Percentiles rank a stretch among this genome's conserved stretches.
Conservation (phyloP, 2,888 invertebrate species). For the Zygaena filipendulae region DNA sequence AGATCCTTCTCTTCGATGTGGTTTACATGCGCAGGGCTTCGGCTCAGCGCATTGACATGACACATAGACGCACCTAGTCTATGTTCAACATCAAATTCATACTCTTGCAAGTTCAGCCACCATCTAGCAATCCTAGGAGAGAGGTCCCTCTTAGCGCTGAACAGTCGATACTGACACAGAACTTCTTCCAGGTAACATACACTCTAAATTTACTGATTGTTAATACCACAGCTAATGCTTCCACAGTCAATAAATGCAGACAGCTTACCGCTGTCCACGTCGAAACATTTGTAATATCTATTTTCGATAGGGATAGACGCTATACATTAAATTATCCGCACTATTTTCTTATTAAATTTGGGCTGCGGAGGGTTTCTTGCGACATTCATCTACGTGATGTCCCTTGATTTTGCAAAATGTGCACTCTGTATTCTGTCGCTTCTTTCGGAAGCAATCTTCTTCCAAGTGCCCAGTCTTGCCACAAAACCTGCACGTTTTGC, state of each 20-base stretch:
- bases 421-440: conserved; percentile 2
- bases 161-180: too few relatives aligned
- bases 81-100: conserved; percentile 6
- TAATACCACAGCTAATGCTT: conserved; percentile 2
- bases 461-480: conserved; percentile 7
- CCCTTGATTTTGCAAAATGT: conserved; percentile 7
- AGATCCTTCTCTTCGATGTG: conserved; percentile 7
- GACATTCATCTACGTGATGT: too few relatives aligned
- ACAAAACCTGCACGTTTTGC: conserved; percentile 1
- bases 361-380: too few relatives aligned
- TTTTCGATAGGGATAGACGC: conserved; percentile 10
- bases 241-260: conserved; percentile 7
- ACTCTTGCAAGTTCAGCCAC: too few relatives aligned
- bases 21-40: too few relatives aligned
- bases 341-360: conserved; percentile 11
- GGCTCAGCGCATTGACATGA: too few relatives aligned
- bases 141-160: too few relatives aligned
- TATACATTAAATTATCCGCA: conserved; percentile 9
- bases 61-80: too few relatives aligned
- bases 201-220: too few relatives aligned
- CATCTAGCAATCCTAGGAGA: too few relatives aligned
- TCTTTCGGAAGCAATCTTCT: conserved; percentile 7
- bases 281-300: conserved; percentile 12
- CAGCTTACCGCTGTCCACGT: conserved; percentile 13
- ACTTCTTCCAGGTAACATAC: too few relatives aligned